Evolutionary conservation across 1,140 invertebrate genomes (phyloP).

Genomic region (Wiebesia pumilae): DNA sequence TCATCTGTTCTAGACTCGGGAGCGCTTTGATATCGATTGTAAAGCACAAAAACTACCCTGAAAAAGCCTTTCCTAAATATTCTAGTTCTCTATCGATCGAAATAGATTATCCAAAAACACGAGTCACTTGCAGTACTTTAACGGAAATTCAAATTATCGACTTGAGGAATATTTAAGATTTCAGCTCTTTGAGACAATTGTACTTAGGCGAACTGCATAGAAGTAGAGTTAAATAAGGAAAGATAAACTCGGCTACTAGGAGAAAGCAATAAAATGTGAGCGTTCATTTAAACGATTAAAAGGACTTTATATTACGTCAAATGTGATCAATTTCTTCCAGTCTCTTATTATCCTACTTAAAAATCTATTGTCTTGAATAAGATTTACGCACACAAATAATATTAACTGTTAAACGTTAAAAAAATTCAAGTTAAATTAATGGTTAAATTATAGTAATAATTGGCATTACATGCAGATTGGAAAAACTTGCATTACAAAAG

Average conservation of each 20-base stretch:
- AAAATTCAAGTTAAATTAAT: too few species aligned
- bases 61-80: background rate
- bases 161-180: background rate
- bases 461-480: too few species aligned
- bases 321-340: background rate
- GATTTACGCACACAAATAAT: too few species aligned
- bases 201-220: background rate
- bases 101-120: background rate
- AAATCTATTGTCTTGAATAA: background rate
- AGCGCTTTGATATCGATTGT: too few species aligned
- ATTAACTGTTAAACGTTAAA: too few species aligned
- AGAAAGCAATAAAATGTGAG: background rate
- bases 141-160: background rate
- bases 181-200: background rate
- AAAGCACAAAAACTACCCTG: background rate
- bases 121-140: background rate
- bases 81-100: background rate
- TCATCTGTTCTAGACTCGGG: background rate
- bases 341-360: background rate
- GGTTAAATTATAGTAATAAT: too few species aligned
- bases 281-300: too few species aligned
- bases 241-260: background rate
- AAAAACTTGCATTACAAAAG: too few species aligned
- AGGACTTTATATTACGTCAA: background rate
- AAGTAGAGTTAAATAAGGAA: background rate